Evolutionary conservation across 1,140 invertebrate species (phyloP).

Genomic region (Asobara japonica): DNA sequence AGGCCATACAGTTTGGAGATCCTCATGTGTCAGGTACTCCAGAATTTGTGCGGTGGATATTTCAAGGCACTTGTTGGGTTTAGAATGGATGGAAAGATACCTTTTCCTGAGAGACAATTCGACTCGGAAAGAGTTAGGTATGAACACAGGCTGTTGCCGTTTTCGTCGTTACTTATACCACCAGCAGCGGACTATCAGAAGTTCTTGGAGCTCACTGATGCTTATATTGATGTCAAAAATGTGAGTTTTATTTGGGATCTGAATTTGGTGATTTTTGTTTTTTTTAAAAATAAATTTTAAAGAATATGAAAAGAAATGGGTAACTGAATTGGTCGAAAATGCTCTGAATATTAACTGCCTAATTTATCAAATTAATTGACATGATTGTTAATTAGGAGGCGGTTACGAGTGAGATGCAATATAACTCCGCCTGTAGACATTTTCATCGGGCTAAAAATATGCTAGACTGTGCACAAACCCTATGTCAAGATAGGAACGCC

Average conservation of each 20-base stretch:
- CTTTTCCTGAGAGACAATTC: conserved; percentile 84
- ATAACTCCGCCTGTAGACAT: conserved; percentile 86
- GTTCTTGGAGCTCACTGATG: conserved; percentile 76
- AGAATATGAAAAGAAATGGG: too few relatives aligned
- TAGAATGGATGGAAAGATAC: conserved; percentile 77
- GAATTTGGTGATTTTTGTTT: background rate
- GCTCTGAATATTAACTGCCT: too few relatives aligned
- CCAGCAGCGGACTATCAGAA: conserved; percentile 90
- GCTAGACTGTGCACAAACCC: conserved; percentile 72
- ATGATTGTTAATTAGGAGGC: conserved; percentile 49
- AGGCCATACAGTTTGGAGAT: conserved; percentile 86
- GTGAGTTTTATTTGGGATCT: conserved; percentile 46
- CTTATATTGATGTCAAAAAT: conserved; percentile 60
- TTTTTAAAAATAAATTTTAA: too few relatives aligned
- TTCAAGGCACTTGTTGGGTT: conserved; percentile 79
- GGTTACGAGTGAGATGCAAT: conserved; percentile 65
- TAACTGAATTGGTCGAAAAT: too few relatives aligned
- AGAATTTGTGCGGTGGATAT: conserved; percentile 94
- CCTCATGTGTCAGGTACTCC: conserved; percentile 86
- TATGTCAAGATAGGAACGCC: conserved; percentile 67
- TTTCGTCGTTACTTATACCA: conserved; percentile 86
- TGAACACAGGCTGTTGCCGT: conserved; percentile 92
- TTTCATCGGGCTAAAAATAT: conserved; percentile 90
- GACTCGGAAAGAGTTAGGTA: conserved; percentile 94
- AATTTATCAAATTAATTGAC: too few relatives aligned